Evolutionary conservation across 2,888 invertebrate genomes (phyloP), one percentile per base, ranked within the genome.

Genomic region (Platerodrilus igneus): DNA sequence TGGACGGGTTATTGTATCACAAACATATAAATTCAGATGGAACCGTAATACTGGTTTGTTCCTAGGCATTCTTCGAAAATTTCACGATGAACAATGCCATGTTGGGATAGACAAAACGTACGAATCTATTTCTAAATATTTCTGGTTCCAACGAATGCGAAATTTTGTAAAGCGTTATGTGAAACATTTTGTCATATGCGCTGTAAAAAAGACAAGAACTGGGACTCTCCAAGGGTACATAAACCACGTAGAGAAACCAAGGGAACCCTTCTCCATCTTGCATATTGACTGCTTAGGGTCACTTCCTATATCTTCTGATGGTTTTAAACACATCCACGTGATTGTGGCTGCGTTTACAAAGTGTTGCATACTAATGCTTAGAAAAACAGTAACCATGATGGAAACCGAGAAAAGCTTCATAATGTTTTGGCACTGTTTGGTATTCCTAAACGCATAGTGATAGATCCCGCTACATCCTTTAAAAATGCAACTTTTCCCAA

Each of bases 171-270:
- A 45, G 26, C 35, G 36, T 10, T 58, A 58, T 25, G 20, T 53
- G 4, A 37, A 47, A 33, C 52, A 56, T 44, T 57, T 55, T 27
- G 27, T 55, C 2, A 21, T 53, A n/a, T 53, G 52, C 43, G 53
- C 45, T 7, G 48, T 19, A n/a, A 53, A 55, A 27, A 52, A 53
- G 31, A 47, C 53, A 4, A 18, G 52, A 23, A 45, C 50, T 7
- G 52, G 46, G 9, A 48, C 46, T 10, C 30, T 51, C 10, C 48
- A 44, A 32, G 44, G 40, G 18, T 20, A 27, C 20, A 32, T 44
- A 9, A n/a, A 14, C 7, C 9, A 17, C 15, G 3, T 32, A 7
- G 15, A 16, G 17, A 46, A 38, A 14, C 37, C 42, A 4, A 4
- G 9, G n/a, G 25, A 16, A 10, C 42, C 45, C 9, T 14, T 48